These are phyloP conservation scores for Frankliniella intonsa DNA, from an alignment of 2,888 invertebrate genomes.

Conservation along the genomic window DNA sequence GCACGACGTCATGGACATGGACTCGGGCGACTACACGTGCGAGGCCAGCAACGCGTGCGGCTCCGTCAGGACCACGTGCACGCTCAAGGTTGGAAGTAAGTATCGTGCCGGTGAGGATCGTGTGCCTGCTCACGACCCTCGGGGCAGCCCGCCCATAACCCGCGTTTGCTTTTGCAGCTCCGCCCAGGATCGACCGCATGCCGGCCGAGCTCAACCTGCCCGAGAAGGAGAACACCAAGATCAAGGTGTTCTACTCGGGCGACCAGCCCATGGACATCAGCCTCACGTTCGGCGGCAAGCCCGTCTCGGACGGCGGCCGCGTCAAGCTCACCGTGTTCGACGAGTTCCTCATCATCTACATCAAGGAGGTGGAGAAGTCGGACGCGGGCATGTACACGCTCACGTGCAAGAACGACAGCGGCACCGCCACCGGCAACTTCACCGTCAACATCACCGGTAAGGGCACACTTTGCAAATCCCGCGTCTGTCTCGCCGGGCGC, in stretches of 20 bases:
- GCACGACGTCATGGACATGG: slow-evolving; percentile 79
- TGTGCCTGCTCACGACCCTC: background rate
- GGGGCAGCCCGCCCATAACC: background rate
- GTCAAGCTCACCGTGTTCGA: slow-evolving; percentile 91
- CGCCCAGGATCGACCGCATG: slow-evolving; percentile 86
- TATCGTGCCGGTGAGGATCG: slow-evolving; percentile 38
- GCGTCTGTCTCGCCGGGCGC: background rate
- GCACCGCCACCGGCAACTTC: slow-evolving; percentile 77
- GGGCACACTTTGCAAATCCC: background rate
- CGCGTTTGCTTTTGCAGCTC: slow-evolving; percentile 54
- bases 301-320: slow-evolving; percentile 68
- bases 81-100: slow-evolving; percentile 85
- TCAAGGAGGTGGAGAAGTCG: slow-evolving; percentile 83
- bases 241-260: slow-evolving; percentile 94
- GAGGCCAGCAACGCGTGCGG: slow-evolving; percentile 93
- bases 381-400: slow-evolving; percentile 89
- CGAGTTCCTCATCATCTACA: slow-evolving; percentile 92
- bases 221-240: slow-evolving; percentile 93
- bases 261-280: slow-evolving; percentile 91
- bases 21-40: slow-evolving; percentile 95
- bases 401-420: slow-evolving; percentile 86
- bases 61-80: slow-evolving; percentile 78
- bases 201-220: slow-evolving; percentile 85
- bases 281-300: slow-evolving; percentile 76
- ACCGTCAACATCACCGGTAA: slow-evolving; percentile 76